Conservation (phyloP, 2,113 vertebrate genomes). For the Atractosteus spatula region DNA sequence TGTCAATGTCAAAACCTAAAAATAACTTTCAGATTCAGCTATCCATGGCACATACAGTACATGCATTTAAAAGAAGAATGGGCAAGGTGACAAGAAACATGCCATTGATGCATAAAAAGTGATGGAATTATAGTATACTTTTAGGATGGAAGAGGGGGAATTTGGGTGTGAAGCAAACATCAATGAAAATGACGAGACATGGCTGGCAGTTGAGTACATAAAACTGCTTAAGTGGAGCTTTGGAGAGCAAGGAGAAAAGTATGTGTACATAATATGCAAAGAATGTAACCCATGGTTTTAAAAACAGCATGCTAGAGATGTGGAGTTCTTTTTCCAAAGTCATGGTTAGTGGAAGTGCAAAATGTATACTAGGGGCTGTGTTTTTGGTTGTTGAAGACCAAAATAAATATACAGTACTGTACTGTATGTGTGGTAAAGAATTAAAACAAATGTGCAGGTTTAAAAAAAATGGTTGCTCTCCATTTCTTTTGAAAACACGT, state of each 20-base stretch:
- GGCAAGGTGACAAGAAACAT: neutral
- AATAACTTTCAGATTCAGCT: no score
- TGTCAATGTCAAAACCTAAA: no score
- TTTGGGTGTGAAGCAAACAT: neutral
- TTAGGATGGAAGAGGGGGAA: neutral
- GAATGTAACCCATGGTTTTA: neutral
- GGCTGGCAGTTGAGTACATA: neutral
- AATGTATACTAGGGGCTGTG: neutral
- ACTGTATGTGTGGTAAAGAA: no score
- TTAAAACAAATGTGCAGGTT: no score
- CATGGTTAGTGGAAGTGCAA: no score
- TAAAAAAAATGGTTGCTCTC: no score
- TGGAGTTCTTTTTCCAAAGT: neutral
- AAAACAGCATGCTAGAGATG: neutral
- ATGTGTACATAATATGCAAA: neutral
- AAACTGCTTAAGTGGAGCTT: neutral
- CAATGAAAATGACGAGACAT: neutral
- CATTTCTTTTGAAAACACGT: no score
- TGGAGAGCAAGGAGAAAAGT: neutral
- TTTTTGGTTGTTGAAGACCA: neutral
- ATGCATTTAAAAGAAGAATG: neutral
- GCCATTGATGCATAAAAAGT: neutral
- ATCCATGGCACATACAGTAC: neutral
- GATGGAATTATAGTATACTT: neutral
- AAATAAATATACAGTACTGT: neutral